Percentiles rank a stretch among this genome's conserved stretches.
Evolutionary conservation across 2,888 invertebrate species (phyloP).

Genomic region (Cryptus viduatorius): DNA sequence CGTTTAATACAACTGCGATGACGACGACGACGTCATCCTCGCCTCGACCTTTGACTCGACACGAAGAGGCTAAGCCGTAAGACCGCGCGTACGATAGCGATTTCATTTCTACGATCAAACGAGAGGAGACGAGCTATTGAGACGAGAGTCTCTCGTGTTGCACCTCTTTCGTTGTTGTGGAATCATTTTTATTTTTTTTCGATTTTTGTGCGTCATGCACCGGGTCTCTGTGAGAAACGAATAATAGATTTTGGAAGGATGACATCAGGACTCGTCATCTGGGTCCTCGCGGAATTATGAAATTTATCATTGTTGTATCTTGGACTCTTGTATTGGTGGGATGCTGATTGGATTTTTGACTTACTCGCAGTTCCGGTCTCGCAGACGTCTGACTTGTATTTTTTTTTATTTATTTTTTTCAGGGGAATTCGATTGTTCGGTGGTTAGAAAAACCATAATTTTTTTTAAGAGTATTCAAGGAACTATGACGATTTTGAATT

Average conservation of each 20-base stretch:
- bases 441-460: too few relatives aligned
- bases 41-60: conserved; percentile 71
- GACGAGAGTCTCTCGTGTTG: not conserved
- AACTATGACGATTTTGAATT: too few relatives aligned
- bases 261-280: conserved; percentile 5
- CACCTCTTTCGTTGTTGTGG: not conserved
- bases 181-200: not conserved
- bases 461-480: too few relatives aligned
- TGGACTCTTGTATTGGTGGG: not conserved
- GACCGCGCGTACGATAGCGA: not conserved
- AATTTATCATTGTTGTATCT: too few relatives aligned
- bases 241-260: not conserved
- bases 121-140: not conserved
- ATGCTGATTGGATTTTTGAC: not conserved
- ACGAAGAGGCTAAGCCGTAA: conserved; percentile 20
- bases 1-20: not conserved
- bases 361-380: not conserved
- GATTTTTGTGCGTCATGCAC: not conserved
- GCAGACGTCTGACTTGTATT: not conserved
- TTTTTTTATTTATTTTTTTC: not conserved
- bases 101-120: not conserved
- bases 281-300: too few relatives aligned
- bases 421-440: too few relatives aligned
- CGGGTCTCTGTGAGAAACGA: not conserved
- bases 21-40: conserved; percentile 58